Evolutionary conservation across 2,797 vertebrate genomes (phyloP).

Genomic region (Rousettus madagascariensis): DNA sequence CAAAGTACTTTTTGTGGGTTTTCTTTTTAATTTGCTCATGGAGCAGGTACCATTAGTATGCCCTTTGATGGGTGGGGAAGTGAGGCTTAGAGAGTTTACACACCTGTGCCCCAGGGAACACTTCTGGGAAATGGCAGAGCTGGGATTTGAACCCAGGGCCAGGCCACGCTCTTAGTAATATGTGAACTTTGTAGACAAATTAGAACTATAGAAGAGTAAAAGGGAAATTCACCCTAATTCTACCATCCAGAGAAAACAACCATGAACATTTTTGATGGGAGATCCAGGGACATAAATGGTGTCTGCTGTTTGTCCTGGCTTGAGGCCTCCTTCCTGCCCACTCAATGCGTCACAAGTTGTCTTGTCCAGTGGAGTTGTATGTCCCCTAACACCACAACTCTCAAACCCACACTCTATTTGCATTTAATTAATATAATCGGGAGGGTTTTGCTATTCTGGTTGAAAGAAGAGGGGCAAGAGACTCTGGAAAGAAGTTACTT

Average conservation of each 20-base stretch:
- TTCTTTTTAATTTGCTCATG: not conserved
- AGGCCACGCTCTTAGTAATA: not conserved
- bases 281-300: not conserved
- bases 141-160: not conserved
- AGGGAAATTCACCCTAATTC: not conserved
- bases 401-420: not conserved
- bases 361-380: not conserved
- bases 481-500: not conserved
- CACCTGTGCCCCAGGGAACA: not conserved
- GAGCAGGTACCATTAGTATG: not conserved
- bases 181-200: not conserved
- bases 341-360: not conserved
- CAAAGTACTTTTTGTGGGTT: not conserved
- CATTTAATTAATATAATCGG: not conserved
- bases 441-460: not conserved
- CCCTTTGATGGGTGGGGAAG: too few relatives aligned
- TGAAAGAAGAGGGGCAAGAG: not conserved
- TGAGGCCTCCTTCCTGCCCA: not conserved
- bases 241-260: not conserved
- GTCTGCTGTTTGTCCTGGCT: not conserved
- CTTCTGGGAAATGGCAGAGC: not conserved
- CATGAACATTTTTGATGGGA: not conserved
- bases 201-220: not conserved
- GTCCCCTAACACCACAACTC: not conserved
- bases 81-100: not conserved